These are phyloP conservation scores for Bombycilla garrulus DNA, from an alignment of 2,113 vertebrate species.

Conservation along the genomic window DNA sequence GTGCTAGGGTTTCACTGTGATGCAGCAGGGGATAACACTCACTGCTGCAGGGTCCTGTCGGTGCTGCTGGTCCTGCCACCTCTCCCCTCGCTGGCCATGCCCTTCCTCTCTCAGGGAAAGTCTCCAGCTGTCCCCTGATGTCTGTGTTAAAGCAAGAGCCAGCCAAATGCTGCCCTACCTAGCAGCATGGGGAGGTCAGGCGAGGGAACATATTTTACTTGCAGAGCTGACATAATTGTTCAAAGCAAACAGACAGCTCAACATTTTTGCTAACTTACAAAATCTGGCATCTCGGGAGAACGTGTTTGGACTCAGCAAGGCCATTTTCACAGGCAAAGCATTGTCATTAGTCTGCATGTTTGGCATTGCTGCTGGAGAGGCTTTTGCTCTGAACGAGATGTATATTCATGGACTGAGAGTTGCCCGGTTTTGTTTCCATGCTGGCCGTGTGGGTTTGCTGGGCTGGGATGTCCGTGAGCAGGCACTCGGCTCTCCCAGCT, in stretches of 20 bases:
- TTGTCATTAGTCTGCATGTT: constrained; percentile 25
- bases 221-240: constrained; percentile 43
- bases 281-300: constrained; percentile 26
- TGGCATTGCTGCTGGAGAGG: constrained; percentile 39
- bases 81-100: neutral
- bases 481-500: constrained; percentile 24
- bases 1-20: neutral
- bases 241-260: constrained; percentile 55
- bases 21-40: neutral
- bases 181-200: neutral
- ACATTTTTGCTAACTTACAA: constrained; percentile 51
- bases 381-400: neutral
- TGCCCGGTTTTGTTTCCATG: constrained; percentile 2
- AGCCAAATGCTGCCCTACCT: neutral
- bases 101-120: neutral
- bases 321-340: constrained; percentile 8
- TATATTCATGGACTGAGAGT: constrained; percentile 36
- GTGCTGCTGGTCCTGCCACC: neutral
- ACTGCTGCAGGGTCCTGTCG: fast-evolving
- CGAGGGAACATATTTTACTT: constrained; percentile 21
- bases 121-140: neutral
- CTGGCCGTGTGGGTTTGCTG: neutral
- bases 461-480: neutral
- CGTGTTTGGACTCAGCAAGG: constrained; percentile 45
- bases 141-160: neutral